phyloP scores from a whole-genome alignment of 2,797 vertebrate genomes.

The Pangasius krempfi region DNA sequence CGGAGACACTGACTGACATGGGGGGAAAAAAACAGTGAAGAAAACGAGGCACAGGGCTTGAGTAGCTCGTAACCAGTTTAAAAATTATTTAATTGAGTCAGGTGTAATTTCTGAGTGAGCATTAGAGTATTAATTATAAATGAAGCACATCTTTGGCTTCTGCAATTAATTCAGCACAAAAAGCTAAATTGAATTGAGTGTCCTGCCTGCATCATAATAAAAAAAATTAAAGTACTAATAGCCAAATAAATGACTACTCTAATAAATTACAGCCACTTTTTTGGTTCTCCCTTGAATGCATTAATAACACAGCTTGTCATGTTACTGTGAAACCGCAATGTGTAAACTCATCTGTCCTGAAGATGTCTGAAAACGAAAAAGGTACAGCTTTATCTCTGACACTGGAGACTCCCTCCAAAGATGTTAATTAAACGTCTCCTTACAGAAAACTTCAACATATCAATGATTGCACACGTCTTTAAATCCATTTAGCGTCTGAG shows the following conservation, averaged over 20 bases:
- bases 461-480: neutral
- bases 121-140: conserved; percentile 31
- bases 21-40: neutral
- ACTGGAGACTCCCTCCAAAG: neutral
- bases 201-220: conserved; percentile 13
- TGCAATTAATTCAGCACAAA: conserved; percentile 15
- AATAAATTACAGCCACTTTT: conserved; percentile 6
- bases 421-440: neutral
- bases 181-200: neutral
- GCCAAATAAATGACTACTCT: conserved; percentile 12
- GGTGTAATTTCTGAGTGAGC: neutral
- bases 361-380: neutral
- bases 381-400: neutral
- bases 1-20: neutral
- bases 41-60: neutral
- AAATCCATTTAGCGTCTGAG: neutral
- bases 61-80: neutral
- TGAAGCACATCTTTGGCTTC: conserved; percentile 23
- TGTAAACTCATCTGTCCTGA: neutral
- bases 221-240: conserved; percentile 11
- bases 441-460: neutral
- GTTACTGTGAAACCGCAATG: neutral
- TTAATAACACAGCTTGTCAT: neutral
- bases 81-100: conserved; percentile 16
- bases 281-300: neutral